Percentiles rank a stretch among this genome's conserved stretches.
phyloP scores from a whole-genome alignment of 2,888 invertebrate species.

The Lepidochitona cinerea region DNA sequence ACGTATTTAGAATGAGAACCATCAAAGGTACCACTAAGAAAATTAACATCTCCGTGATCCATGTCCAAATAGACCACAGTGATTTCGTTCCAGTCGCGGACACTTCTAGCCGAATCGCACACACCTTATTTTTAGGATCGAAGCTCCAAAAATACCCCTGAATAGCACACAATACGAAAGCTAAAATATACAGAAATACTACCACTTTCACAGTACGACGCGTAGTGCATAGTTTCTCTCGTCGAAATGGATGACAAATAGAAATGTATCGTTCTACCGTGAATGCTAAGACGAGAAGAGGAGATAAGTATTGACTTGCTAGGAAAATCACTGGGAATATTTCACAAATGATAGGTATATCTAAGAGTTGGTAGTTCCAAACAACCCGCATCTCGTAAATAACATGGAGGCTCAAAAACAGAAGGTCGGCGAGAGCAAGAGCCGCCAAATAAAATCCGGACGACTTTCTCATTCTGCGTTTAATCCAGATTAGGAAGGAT shows the following conservation, averaged over 20 bases:
- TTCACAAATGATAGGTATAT: slow-evolving; percentile 43
- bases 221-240: slow-evolving; percentile 40
- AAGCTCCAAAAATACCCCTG: slow-evolving; percentile 51
- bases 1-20: slow-evolving; percentile 47
- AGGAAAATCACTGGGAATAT: slow-evolving; percentile 42
- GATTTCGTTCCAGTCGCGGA: slow-evolving; percentile 8
- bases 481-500: slow-evolving; percentile 49
- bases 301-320: slow-evolving; percentile 46
- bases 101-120: slow-evolving; percentile 21
- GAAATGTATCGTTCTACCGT: slow-evolving; percentile 54
- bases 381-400: slow-evolving; percentile 38
- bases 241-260: slow-evolving; percentile 49
- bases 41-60: slow-evolving; percentile 47
- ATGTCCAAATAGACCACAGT: slow-evolving; percentile 48
- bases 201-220: slow-evolving; percentile 38
- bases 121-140: slow-evolving; percentile 13
- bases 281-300: slow-evolving; percentile 50
- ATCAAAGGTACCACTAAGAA: slow-evolving; percentile 46
- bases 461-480: slow-evolving; percentile 47
- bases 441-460: slow-evolving; percentile 56
- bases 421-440: slow-evolving; percentile 44
- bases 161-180: slow-evolving; percentile 33
- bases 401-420: slow-evolving; percentile 44
- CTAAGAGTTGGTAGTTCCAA: slow-evolving; percentile 37
- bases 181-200: slow-evolving; percentile 23